Evolutionary conservation across 1,140 invertebrate genomes (phyloP).

Genomic region (Diplogasteroides magnus): DNA sequence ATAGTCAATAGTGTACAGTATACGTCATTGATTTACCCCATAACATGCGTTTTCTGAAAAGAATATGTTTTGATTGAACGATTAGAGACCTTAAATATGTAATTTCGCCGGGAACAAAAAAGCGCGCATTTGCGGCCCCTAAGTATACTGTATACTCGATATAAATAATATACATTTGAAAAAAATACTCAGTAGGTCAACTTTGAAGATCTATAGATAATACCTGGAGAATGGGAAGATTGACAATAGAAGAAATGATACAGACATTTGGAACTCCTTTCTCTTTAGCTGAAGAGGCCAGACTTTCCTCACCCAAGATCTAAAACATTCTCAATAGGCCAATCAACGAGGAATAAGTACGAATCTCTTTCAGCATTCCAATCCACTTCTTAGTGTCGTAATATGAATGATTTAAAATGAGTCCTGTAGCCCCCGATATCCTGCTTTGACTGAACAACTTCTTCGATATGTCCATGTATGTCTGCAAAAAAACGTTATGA

Average conservation of each 20-base stretch:
- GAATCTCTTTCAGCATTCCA: slow-evolving; percentile 66
- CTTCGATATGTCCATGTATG: slow-evolving; percentile 46
- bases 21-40: no score
- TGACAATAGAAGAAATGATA: slow-evolving; percentile 64
- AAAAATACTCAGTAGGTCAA: no score
- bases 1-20: no score
- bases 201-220: no score
- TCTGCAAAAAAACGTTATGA: slow-evolving; percentile 4
- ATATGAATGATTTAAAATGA: slow-evolving; percentile 80
- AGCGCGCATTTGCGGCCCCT: no score
- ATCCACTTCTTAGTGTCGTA: slow-evolving; percentile 83
- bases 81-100: no score
- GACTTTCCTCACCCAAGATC: neutral
- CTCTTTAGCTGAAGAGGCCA: slow-evolving; percentile 37
- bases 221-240: slow-evolving; percentile 66
- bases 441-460: slow-evolving; percentile 40
- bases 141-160: no score
- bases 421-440: slow-evolving; percentile 65
- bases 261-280: slow-evolving; percentile 32
- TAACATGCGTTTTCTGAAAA: no score
- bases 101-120: no score
- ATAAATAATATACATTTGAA: no score
- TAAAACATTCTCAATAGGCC: neutral
- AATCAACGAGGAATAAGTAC: no score
- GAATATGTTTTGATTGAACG: no score